Evolutionary conservation across 2,797 vertebrate genomes (phyloP).

Genomic region (Cryptoprocta ferox): DNA sequence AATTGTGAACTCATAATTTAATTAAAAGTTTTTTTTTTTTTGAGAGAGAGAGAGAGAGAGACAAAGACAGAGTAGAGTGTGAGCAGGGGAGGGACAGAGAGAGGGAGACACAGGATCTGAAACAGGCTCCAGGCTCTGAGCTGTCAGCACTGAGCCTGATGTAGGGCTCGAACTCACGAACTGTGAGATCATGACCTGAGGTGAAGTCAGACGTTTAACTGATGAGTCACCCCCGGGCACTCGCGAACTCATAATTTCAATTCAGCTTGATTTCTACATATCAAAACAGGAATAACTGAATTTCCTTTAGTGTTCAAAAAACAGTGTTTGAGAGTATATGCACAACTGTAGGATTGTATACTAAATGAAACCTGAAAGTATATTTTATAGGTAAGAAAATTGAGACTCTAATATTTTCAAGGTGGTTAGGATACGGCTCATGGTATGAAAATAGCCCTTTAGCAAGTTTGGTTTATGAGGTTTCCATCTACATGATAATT

Average conservation of each 20-base stretch:
- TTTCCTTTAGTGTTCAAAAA: not conserved
- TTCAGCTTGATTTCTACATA: not conserved
- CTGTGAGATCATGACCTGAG: no score
- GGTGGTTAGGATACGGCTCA: not conserved
- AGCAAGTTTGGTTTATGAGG: not conserved
- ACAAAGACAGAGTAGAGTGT: no score
- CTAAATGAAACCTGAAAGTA: not conserved
- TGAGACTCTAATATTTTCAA: not conserved
- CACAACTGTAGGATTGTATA: not conserved
- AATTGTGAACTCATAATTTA: conserved; percentile 1
- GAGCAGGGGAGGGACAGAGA: no score
- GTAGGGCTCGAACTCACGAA: no score
- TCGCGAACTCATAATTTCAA: not conserved
- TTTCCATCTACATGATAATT: not conserved
- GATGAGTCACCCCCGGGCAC: no score
- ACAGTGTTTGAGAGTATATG: not conserved
- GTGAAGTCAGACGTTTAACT: no score
- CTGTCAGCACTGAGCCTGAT: no score
- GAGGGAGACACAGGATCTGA: no score
- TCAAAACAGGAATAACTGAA: not conserved
- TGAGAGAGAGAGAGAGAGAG: no score
- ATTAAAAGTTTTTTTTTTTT: not conserved
- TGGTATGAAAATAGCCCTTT: not conserved
- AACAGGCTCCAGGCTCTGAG: no score
- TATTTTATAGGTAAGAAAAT: not conserved